Evolutionary conservation across 2,113 vertebrate genomes (phyloP), one percentile per base, ranked within the genome.

Genomic region (Ammodramus savannarum): DNA sequence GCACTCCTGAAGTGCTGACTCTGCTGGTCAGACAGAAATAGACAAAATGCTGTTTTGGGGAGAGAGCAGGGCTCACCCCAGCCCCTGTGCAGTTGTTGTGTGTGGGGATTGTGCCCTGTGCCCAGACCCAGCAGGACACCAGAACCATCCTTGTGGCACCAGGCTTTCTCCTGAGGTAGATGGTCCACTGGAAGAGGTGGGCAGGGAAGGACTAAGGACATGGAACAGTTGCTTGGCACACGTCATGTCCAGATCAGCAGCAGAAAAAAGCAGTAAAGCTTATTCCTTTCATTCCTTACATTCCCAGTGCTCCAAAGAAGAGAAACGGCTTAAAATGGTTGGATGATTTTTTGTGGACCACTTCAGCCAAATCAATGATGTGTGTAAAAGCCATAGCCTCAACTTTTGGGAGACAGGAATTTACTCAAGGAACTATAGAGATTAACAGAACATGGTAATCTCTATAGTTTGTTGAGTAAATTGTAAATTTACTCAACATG

Each of bases 1-100:
- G 77, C 77, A 93, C 89, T 93, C 84, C 87, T 73, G 66, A 94
- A 91, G 85, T 85, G 91, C 91, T 96, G 95, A 92, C 85, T 92
- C 62, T 82, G 85, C 81, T 91, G 19, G 74, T 85, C 66, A 66
- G 78, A 67, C 77, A 20, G 48, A 94, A 96, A 95, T 89, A 95
- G 87, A 89, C 58, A 94, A 95, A 97, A 92, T 46, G 16, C 41
- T 93, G 27, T 16, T 96, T 87, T 89, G 63, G 31, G 84, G 81
- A 87, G 46, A 95, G 54, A 89, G n/a, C 38, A 62, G 8, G 16
- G 77, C 29, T 91, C 76, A 44, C 29, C 16, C 26, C 54, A 79
- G 72, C 16, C 44, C 62, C 59, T 58, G 23, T 51, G 49, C 77
- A 72, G 52, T 78, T 75, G 68, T 16, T 0, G 0, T 41, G 32